Evolutionary conservation across 2,113 vertebrate species (phyloP).

Genomic region (Synodontis membranacea): DNA sequence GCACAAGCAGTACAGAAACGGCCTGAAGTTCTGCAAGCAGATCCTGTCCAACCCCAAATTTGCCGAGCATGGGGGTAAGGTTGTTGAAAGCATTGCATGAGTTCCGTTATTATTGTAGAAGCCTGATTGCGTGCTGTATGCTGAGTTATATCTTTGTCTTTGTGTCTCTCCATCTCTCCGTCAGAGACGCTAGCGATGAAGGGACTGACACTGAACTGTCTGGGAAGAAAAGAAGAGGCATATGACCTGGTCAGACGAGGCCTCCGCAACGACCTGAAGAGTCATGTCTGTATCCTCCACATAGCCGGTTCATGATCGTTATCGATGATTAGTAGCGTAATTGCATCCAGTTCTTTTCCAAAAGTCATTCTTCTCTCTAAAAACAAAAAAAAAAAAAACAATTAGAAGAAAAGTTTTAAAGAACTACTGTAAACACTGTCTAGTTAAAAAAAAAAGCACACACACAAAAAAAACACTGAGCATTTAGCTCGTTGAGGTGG

Average conservation of each 20-base stretch:
- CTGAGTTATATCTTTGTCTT: background rate
- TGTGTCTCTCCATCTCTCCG: background rate
- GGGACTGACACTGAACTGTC: constrained; percentile 94
- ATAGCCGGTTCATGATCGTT: background rate
- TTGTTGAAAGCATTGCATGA: background rate
- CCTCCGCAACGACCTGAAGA: constrained; percentile 94
- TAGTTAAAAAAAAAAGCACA: too few relatives aligned
- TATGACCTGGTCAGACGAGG: constrained; percentile 96
- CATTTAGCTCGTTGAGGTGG: background rate
- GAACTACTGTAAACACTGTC: too few relatives aligned
- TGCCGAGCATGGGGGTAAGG: constrained; percentile 96
- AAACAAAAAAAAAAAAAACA: too few relatives aligned
- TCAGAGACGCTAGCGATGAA: constrained; percentile 98
- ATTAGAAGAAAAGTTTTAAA: too few relatives aligned
- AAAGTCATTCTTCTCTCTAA: background rate
- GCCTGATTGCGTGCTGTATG: background rate
- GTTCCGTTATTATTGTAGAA: background rate
- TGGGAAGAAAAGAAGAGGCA: constrained; percentile 97
- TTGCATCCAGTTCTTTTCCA: background rate
- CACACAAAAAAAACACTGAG: background rate
- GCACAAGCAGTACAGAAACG: constrained; percentile 99
- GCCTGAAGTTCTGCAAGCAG: constrained; percentile 98
- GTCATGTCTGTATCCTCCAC: constrained; percentile 97
- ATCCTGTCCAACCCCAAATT: constrained; percentile 98
- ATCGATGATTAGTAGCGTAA: background rate